Evolutionary conservation across 2,888 invertebrate species (phyloP).

Genomic region (Ernsta delagoae): DNA sequence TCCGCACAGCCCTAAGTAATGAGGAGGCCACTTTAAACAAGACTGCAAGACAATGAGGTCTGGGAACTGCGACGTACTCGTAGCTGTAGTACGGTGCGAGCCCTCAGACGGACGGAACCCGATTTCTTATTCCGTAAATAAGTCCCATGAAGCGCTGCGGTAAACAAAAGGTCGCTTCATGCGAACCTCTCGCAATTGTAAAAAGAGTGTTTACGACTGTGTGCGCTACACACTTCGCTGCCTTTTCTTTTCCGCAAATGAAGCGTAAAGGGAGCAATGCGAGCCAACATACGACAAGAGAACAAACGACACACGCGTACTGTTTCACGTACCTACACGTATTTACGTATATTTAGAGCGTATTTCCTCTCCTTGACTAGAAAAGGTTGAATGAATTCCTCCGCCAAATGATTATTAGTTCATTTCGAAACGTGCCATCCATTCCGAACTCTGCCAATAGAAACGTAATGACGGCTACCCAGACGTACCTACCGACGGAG

Average conservation of each 20-base stretch:
- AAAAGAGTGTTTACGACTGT: conserved; percentile 30
- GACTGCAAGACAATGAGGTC: conserved; percentile 50
- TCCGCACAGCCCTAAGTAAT: conserved; percentile 37
- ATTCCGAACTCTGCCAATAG: conserved; percentile 37
- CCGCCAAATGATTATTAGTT: conserved; percentile 33
- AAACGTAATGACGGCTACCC: conserved; percentile 35
- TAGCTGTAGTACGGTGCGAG: neutral
- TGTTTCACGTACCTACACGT: conserved; percentile 11
- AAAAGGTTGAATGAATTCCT: conserved; percentile 29
- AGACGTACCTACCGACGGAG: conserved; percentile 42
- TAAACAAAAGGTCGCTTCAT: conserved; percentile 31
- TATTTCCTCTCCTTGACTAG: conserved; percentile 1
- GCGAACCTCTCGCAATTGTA: conserved; percentile 26
- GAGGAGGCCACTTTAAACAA: conserved; percentile 47
- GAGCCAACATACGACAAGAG: conserved; percentile 10
- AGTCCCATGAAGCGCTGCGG: conserved; percentile 20
- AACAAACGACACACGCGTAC: neutral
- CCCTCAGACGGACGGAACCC: conserved; percentile 14
- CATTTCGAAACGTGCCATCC: conserved; percentile 36
- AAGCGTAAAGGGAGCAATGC: conserved; percentile 26
- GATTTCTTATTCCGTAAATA: conserved; percentile 41
- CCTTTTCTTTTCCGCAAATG: conserved; percentile 29
- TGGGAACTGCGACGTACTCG: conserved; percentile 35
- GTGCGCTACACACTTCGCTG: conserved; percentile 14
- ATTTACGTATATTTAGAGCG: conserved; percentile 1